A percentile compares a stretch with the other conserved stretches of the same genome.
These are phyloP conservation scores for Psilopsiagon aurifrons DNA, from an alignment of 2,113 vertebrate species.

Conservation along the genomic window DNA sequence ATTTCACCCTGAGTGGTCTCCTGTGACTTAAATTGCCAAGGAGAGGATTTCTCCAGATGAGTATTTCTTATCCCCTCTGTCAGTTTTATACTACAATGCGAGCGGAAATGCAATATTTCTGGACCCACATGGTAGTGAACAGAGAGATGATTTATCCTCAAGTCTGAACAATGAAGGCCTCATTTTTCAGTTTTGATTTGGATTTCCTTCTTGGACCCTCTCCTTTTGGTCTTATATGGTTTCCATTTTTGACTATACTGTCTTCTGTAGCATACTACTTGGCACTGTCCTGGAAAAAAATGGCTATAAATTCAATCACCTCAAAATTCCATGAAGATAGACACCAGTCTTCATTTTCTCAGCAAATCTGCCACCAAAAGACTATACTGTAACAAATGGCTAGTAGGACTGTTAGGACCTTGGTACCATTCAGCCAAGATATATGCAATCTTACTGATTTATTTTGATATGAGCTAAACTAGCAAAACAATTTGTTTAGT, in stretches of 20 bases:
- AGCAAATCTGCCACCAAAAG: background rate
- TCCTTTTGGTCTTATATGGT: background rate
- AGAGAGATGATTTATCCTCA: background rate
- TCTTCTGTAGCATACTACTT: background rate
- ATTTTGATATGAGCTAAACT: background rate
- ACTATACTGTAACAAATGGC: background rate
- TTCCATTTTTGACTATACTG: background rate
- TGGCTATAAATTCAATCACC: background rate
- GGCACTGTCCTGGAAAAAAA: background rate
- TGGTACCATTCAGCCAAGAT: background rate
- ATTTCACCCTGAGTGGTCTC: background rate
- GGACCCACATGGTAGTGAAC: background rate
- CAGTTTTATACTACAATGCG: background rate
- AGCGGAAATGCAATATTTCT: background rate
- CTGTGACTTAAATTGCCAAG: background rate
- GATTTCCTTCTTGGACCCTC: background rate
- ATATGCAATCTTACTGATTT: background rate
- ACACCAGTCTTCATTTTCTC: background rate
- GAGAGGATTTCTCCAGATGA: background rate
- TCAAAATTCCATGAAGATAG: background rate
- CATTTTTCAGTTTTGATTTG: background rate
- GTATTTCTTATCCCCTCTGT: background rate
- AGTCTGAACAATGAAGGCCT: background rate
- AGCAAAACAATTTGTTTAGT: background rate
- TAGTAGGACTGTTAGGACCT: background rate